These are phyloP conservation scores for Drosophila anomalata DNA, from an alignment of 2,888 invertebrate species.

Conservation along the genomic window DNA sequence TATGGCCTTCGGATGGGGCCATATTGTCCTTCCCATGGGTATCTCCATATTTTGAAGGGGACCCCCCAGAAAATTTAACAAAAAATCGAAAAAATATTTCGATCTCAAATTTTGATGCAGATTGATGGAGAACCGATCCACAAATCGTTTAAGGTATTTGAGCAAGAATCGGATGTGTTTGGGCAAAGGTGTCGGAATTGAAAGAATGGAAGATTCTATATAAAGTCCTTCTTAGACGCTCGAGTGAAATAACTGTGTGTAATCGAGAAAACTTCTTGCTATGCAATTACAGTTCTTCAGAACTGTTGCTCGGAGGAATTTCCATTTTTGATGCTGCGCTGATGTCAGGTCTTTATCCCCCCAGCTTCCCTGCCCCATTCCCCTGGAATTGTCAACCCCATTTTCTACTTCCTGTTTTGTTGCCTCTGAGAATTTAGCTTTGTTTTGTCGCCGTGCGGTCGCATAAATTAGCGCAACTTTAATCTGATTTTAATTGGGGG, in stretches of 20 bases:
- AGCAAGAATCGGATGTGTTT: too few species aligned
- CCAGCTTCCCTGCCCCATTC: slow-evolving; percentile 6
- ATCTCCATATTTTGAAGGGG: too few species aligned
- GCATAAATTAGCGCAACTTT: slow-evolving; percentile 82
- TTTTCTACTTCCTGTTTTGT: slow-evolving; percentile 15
- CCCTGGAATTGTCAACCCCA: neutral
- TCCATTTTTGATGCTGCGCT: slow-evolving; percentile 41
- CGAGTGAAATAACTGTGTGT: slow-evolving; percentile 14
- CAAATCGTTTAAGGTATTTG: too few species aligned
- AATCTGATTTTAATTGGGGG: slow-evolving; percentile 79
- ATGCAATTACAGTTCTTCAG: slow-evolving; percentile 27
- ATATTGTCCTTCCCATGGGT: too few species aligned
- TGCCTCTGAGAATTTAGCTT: slow-evolving; percentile 55
- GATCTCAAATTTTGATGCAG: too few species aligned
- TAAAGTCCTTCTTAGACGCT: neutral
- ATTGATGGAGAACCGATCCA: too few species aligned
- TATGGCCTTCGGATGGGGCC: too few species aligned
- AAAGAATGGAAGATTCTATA: neutral
- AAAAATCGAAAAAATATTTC: too few species aligned
- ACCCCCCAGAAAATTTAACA: too few species aligned
- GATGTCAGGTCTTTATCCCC: slow-evolving; percentile 26
- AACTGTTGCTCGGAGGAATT: slow-evolving; percentile 15
- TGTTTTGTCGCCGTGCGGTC: slow-evolving; percentile 78
- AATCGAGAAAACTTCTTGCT: slow-evolving; percentile 15
- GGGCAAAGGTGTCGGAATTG: too few species aligned